These are phyloP conservation scores for Phymastichus coffea DNA, from an alignment of 1,140 invertebrate species.

Conservation along the genomic window DNA sequence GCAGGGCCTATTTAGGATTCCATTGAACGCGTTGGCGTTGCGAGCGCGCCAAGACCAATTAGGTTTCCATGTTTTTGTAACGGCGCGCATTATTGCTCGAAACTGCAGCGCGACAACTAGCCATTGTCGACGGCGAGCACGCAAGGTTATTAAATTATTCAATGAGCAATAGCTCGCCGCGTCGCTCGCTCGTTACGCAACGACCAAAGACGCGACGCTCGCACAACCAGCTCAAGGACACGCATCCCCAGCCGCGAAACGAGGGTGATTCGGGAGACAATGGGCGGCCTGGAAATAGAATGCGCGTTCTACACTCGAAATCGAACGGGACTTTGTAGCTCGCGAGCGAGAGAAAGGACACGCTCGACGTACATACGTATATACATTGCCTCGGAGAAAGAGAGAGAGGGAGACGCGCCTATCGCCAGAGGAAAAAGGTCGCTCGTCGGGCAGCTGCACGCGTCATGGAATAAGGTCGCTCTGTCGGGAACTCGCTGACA, in stretches of 20 bases:
- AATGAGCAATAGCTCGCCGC: neutral
- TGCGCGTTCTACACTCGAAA: neutral
- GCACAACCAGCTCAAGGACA: neutral
- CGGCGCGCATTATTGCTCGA: too few species aligned
- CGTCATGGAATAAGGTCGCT: too few species aligned
- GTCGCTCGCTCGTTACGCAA: neutral
- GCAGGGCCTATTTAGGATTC: too few species aligned
- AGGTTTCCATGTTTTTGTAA: too few species aligned
- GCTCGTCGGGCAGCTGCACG: neutral
- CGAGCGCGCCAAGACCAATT: too few species aligned
- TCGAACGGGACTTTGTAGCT: too few species aligned
- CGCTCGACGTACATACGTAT: too few species aligned
- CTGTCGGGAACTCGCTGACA: too few species aligned
- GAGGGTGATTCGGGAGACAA: slow-evolving; percentile 9
- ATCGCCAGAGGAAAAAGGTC: neutral
- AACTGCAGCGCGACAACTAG: too few species aligned
- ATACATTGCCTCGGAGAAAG: neutral
- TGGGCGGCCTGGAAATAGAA: slow-evolving; percentile 9
- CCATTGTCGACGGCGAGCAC: too few species aligned
- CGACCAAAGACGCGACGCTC: neutral
- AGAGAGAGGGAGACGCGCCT: neutral
- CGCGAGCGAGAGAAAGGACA: too few species aligned
- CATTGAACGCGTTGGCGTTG: too few species aligned
- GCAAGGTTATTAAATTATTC: neutral
- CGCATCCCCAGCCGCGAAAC: neutral